Base-by-base conservation (phyloP, 2,888 invertebrate species). In the Nemapogon koenigi region DNA sequence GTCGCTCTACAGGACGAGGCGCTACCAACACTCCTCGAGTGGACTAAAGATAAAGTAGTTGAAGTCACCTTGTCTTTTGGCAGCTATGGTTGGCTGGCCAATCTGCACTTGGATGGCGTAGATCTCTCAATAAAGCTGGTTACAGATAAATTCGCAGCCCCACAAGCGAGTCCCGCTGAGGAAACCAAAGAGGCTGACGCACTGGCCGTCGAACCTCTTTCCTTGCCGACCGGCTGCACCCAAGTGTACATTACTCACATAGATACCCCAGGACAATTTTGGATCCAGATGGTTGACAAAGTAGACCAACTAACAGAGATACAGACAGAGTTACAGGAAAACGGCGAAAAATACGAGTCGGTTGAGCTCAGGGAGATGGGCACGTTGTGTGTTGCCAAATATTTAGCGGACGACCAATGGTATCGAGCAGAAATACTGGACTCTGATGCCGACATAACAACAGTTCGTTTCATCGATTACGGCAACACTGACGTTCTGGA, bases 341-440 rank as follows among this genome's bases (percentile, higher is more conserved):
- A 81, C 6, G 81, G 84, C 0, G 56, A 62, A 0, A 58, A 62
- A 1, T 79, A 84, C 55, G 57, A 79, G 0, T 76, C 82, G 25
- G 59, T 88, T 7, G 80, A 81, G 39, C 82, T 61, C 38, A 78
- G 83, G 2, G 83, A 84, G 31, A 71, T 83, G 39, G 86, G 87
- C 4, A 81, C 83, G 0, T 53, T 85, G 0, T 91, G 90, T 49
- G 79, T 87, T 33, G 94, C 95, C 1, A 86, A 89, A 52, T 96
- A 92, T 60, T 83, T 87, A 0, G 87, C 85, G 2, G 94, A 97
- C 56, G 87, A 89, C 27, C 83, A 84, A 45, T 98, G 97, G 97
- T 97, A 97, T 62, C 83, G 97, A 41, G 97, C 95, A 0, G 87
- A 87, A 55, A 88, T 97, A 6, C 83, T 95, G 27, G 93, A 92